Conservation (phyloP, 2,888 invertebrate genomes). For the Luffia ferchaultella region DNA sequence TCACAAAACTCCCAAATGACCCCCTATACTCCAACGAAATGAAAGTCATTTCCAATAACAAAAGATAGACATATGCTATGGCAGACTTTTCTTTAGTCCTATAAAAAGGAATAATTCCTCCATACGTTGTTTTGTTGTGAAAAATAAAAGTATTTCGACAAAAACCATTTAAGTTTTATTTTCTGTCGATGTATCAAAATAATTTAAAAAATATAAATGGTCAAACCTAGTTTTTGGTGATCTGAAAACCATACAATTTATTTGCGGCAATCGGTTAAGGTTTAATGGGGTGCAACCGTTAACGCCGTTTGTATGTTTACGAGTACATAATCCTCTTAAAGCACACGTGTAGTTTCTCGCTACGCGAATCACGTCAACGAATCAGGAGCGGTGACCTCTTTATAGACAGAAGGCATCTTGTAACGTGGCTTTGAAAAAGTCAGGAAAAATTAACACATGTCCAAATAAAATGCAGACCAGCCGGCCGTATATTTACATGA, state of each 20-base stretch:
- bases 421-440: slow-evolving; percentile 28
- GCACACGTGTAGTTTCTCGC: background rate
- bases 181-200: background rate
- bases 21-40: too few species aligned
- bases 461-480: slow-evolving; percentile 16
- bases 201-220: background rate
- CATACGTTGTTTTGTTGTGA: too few species aligned
- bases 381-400: slow-evolving; percentile 43
- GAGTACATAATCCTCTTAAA: background rate
- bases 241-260: too few species aligned
- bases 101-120: too few species aligned
- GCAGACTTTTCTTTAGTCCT: too few species aligned
- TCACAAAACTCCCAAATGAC: too few species aligned
- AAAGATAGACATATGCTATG: too few species aligned
- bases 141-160: too few species aligned
- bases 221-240: background rate
- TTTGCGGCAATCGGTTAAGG: too few species aligned
- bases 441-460: slow-evolving; percentile 31
- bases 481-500: background rate
- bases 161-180: too few species aligned
- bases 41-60: too few species aligned
- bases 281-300: too few species aligned
- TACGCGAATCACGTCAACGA: slow-evolving; percentile 20
- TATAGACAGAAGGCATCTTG: slow-evolving; percentile 38
- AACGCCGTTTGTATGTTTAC: background rate